Conservation (phyloP, 2,113 vertebrate genomes). For the Oryzias celebensis region DNA sequence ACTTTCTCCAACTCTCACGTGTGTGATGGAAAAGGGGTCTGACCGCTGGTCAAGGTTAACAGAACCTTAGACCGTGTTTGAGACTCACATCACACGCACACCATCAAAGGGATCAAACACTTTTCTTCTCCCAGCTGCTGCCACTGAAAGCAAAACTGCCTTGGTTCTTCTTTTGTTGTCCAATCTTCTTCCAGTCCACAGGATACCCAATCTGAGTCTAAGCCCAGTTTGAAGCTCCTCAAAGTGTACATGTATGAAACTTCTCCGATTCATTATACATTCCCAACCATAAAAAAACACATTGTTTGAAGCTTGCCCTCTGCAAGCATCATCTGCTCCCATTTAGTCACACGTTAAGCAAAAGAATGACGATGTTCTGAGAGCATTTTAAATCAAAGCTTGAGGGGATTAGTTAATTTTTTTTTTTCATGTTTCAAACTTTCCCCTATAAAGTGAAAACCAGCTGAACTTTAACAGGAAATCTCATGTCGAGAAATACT, state of each 20-base stretch:
- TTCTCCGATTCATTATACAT: slow-evolving; percentile 28
- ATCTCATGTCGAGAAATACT: no score
- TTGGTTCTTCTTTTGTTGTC: slow-evolving; percentile 34
- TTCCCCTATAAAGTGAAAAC: not conserved
- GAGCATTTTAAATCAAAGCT: no score
- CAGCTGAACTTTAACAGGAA: no score
- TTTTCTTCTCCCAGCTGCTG: slow-evolving; percentile 35
- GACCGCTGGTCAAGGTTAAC: slow-evolving; percentile 72
- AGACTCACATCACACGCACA: slow-evolving; percentile 59
- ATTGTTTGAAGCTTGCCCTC: not conserved
- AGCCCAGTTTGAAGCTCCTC: slow-evolving; percentile 29
- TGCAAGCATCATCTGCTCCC: not conserved
- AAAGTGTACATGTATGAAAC: slow-evolving; percentile 21
- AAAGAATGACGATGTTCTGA: not conserved
- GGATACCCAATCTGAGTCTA: slow-evolving; percentile 22
- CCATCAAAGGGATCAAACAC: slow-evolving; percentile 60
- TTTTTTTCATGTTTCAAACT: not conserved
- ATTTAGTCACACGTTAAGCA: slow-evolving; percentile 1
- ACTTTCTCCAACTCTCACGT: slow-evolving; percentile 46
- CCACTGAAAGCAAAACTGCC: slow-evolving; percentile 49
- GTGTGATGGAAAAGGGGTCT: slow-evolving; percentile 53
- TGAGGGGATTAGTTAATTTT: no score
- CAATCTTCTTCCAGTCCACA: slow-evolving; percentile 17
- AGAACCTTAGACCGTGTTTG: slow-evolving; percentile 70
- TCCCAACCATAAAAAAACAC: not conserved